Conservation (phyloP, 2,888 invertebrate genomes). For the Geotrupes spiniger region DNA sequence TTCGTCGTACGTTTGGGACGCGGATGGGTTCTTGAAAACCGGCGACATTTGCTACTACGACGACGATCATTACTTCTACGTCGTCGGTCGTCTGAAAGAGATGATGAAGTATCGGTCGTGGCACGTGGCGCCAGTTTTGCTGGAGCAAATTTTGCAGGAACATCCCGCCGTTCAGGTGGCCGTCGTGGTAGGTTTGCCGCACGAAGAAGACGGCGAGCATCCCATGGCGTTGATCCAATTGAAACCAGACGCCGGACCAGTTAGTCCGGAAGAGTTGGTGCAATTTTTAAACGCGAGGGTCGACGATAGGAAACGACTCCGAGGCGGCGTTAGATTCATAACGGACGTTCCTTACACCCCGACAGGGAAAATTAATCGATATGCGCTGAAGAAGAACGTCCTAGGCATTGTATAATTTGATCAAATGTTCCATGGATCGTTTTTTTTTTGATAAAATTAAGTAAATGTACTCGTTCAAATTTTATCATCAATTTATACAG, state of each 20-base stretch:
- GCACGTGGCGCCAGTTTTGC: conserved; percentile 27
- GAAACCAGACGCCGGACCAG: conserved; percentile 30
- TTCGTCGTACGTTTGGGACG: conserved; percentile 49
- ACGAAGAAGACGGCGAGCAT: conserved; percentile 32
- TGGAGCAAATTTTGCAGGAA: conserved; percentile 28
- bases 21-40: conserved; percentile 53
- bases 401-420: too few relatives aligned
- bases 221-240: conserved; percentile 25
- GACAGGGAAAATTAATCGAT: conserved; percentile 39
- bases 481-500: too few relatives aligned
- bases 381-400: conserved; percentile 10
- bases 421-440: too few relatives aligned
- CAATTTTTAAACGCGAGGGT: conserved; percentile 36
- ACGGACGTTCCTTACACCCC: conserved; percentile 40
- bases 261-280: conserved; percentile 35
- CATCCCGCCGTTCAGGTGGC: conserved; percentile 28
- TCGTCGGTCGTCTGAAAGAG: conserved; percentile 54
- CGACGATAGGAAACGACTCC: conserved; percentile 39
- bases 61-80: conserved; percentile 51
- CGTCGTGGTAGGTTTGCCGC: conserved; percentile 31
- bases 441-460: too few relatives aligned
- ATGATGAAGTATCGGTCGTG: conserved; percentile 40
- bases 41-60: conserved; percentile 57
- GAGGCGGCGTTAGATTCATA: conserved; percentile 42
- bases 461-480: too few relatives aligned